These are phyloP conservation scores for Steromphala cineraria DNA, from an alignment of 2,888 invertebrate genomes.

Conservation along the genomic window DNA sequence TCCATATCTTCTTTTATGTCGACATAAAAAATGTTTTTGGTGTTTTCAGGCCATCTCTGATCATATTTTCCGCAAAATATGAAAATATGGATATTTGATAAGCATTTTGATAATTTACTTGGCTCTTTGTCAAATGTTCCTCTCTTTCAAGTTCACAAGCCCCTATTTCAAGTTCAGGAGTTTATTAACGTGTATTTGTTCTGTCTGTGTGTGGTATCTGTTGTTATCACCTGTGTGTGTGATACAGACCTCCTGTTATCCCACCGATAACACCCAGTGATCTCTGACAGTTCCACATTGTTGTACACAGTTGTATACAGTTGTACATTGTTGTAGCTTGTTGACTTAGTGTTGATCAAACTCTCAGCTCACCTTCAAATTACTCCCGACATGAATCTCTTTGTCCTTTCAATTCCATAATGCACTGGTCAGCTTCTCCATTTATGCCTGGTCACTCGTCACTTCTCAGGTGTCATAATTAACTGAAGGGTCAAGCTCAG, in stretches of 20 bases:
- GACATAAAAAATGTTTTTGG: too few species aligned
- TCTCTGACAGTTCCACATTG: neutral
- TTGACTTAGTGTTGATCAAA: neutral
- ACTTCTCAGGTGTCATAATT: neutral
- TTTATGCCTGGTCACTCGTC: neutral
- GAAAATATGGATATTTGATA: too few species aligned
- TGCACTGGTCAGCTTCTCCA: neutral
- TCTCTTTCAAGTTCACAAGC: too few species aligned
- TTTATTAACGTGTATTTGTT: too few species aligned
- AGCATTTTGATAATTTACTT: too few species aligned
- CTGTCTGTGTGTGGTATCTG: too few species aligned
- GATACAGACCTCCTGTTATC: neutral
- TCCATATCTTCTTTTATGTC: too few species aligned
- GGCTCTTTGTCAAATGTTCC: too few species aligned
- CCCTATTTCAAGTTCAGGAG: too few species aligned
- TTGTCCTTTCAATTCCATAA: neutral
- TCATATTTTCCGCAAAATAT: too few species aligned
- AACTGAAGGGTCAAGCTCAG: neutral
- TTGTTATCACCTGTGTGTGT: neutral
- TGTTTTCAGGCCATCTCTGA: too few species aligned
- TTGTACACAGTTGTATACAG: neutral
- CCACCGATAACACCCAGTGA: neutral
- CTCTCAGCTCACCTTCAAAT: neutral
- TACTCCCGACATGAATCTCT: neutral
- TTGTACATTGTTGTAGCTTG: neutral